A percentile compares a stretch with the other conserved stretches of the same genome.
phyloP scores from a whole-genome alignment of 2,113 vertebrate genomes.

The Nothobranchius furzeri region DNA sequence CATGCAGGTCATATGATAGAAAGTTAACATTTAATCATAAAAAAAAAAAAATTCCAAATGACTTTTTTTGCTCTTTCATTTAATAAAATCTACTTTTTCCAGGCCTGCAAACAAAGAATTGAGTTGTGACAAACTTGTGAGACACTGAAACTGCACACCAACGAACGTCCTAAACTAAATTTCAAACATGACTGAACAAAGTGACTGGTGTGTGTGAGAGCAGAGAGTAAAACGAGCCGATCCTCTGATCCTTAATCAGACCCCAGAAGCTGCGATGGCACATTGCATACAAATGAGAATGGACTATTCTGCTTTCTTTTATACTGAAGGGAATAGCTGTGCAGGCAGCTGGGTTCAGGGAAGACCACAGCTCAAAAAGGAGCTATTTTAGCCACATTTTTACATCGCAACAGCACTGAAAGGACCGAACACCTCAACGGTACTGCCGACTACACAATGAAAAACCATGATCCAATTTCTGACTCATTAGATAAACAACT shows the following conservation, averaged over 20 bases:
- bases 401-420: background rate
- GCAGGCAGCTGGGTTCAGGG: conserved; percentile 52
- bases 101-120: too few species aligned
- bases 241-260: conserved; percentile 68
- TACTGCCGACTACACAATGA: background rate
- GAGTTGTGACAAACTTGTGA: background rate
- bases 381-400: conserved; percentile 33
- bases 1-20: too few species aligned
- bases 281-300: conserved; percentile 71
- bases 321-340: conserved; percentile 37
- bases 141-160: conserved; percentile 25
- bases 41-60: too few species aligned
- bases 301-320: conserved; percentile 42
- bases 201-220: conserved; percentile 14
- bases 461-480: background rate
- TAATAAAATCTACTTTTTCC: too few species aligned
- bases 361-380: conserved; percentile 39
- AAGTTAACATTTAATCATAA: too few species aligned
- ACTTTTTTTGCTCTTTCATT: too few species aligned
- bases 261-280: conserved; percentile 64
- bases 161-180: conserved; percentile 44
- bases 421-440: conserved; percentile 1
- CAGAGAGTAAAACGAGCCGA: conserved; percentile 69
- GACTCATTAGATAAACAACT: background rate
- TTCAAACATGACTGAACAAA: conserved; percentile 47